Percentiles rank a stretch among this genome's conserved stretches.
Conservation (phyloP, 1,140 invertebrate species). For the Brachionus manjavacas region DNA sequence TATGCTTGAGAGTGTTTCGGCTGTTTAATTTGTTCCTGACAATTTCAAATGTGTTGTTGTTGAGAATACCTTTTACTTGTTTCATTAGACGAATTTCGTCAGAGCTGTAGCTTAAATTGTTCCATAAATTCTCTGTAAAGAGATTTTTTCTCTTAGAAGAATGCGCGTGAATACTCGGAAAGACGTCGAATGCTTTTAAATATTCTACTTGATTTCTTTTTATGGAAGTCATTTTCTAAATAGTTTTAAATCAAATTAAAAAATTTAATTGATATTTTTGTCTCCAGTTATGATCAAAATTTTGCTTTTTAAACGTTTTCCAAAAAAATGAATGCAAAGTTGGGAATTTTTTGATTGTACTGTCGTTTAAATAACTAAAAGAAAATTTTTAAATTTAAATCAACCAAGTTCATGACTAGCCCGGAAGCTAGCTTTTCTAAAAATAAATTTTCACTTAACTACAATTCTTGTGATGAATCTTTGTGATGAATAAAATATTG, state of each 20-base stretch:
- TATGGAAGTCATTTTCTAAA: neutral
- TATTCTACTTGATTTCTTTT: neutral
- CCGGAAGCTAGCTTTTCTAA: neutral
- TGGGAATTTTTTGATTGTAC: neutral
- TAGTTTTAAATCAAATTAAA: no score
- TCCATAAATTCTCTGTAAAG: neutral
- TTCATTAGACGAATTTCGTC: neutral
- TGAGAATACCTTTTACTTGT: neutral
- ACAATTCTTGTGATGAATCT: no score
- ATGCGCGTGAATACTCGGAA: neutral
- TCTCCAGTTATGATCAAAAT: no score
- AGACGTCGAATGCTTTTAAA: neutral
- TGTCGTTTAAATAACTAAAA: neutral
- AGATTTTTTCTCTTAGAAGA: neutral
- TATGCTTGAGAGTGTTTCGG: neutral
- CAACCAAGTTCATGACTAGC: neutral
- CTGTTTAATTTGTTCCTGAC: neutral
- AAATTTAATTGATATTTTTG: no score
- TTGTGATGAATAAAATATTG: neutral
- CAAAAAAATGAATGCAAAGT: neutral
- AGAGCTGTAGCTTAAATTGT: neutral
- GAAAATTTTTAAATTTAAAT: neutral
- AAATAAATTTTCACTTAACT: neutral
- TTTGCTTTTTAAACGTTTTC: no score
- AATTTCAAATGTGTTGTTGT: constrained; percentile 5